Evolutionary conservation across 2,888 invertebrate genomes (phyloP).

Genomic region (Eremobia ochroleuca): DNA sequence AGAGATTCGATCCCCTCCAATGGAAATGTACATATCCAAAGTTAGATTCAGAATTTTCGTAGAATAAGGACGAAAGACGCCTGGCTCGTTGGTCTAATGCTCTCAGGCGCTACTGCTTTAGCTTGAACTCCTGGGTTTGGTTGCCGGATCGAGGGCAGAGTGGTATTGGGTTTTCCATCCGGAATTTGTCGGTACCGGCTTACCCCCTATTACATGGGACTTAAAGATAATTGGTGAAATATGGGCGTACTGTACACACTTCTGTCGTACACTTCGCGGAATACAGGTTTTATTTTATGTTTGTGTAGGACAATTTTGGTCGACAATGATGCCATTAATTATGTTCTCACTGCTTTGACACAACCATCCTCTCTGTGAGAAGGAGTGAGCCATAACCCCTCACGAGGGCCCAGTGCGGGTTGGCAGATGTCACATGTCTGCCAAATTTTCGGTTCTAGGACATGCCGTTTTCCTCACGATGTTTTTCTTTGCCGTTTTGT

Average conservation of each 20-base stretch:
- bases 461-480: too few relatives aligned
- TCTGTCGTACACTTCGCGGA: not conserved
- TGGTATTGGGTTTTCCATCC: too few relatives aligned
- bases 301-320: not conserved
- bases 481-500: too few relatives aligned
- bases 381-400: too few relatives aligned
- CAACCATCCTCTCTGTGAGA: too few relatives aligned
- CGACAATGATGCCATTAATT: constrained; percentile 29
- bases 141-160: too few relatives aligned
- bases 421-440: too few relatives aligned
- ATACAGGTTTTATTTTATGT: not conserved
- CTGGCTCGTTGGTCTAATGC: too few relatives aligned
- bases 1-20: constrained; percentile 6
- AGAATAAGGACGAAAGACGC: not conserved
- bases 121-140: too few relatives aligned
- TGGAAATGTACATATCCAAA: constrained; percentile 7
- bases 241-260: not conserved
- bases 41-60: not conserved
- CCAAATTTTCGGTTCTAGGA: too few relatives aligned
- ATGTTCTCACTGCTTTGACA: too few relatives aligned
- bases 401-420: too few relatives aligned
- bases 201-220: not conserved
- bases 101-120: not conserved
- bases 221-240: not conserved
- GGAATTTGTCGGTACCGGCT: not conserved